Base-by-base conservation (phyloP, 2,888 invertebrate genomes). In the Sialis lutaria region DNA sequence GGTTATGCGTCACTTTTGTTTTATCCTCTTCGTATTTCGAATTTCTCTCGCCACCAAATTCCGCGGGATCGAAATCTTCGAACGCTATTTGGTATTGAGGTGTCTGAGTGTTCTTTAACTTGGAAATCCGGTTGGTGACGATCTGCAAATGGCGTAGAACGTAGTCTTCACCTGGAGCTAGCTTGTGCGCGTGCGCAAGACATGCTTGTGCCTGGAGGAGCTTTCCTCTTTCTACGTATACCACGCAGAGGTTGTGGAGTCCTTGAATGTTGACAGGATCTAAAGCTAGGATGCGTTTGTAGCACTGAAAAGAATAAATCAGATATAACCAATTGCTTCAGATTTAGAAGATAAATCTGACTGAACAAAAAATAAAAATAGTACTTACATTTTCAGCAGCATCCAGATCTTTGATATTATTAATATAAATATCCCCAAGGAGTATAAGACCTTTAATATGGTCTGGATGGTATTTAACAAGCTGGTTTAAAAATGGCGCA, bases 401-500 rank as follows among this genome's bases (percentile, higher is more conserved):
- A 62, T 91, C 88, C 59, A 93, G 66, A 64, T 96, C 91, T 61
- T 92, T 92, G 58, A 93, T 84, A 54, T 87, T 85, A 65, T 95
- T 96, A 52, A 96, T 91, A 65, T 93, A 93, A 59, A 96, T 91
- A 63, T 96, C 95, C 8, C 95, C 95, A 9, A 95, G 69, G 33
- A 96, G 71, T 55, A 96, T 92, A 51, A 93, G 69, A 35, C 93
- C 95, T 67, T 96, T 96, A 8, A 89, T 82, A 62, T 96, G 95
- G 62, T 91, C 87, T 0, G 93, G 89, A 68, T 95, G 88, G 59
- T 87, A 81, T 54, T 86, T 75, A 49, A 95, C 86, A 9, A 96
- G 73, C 60, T 91, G 91, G 61, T 89, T 88, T 10, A 96, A 69
- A 63, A 88, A 91, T 0, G 92, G 91, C 6, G 91, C 87, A 0